Evolutionary conservation across 2,113 vertebrate genomes (phyloP).

Genomic region (Xenotilapia leptura): DNA sequence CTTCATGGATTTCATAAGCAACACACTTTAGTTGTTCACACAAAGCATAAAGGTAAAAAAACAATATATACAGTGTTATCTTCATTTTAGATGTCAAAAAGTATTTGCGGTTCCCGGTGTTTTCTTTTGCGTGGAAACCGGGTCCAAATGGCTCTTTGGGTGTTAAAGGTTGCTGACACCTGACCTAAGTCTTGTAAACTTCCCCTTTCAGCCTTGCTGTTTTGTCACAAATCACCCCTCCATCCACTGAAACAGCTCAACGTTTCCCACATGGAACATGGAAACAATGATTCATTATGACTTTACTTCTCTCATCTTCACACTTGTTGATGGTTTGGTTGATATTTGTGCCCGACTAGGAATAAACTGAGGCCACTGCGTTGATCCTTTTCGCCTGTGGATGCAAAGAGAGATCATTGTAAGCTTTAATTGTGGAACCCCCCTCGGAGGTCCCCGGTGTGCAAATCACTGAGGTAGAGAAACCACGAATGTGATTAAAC

Average conservation of each 20-base stretch:
- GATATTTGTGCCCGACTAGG: background rate
- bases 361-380: background rate
- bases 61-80: too few relatives aligned
- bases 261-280: background rate
- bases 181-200: background rate
- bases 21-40: too few relatives aligned
- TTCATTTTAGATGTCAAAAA: too few relatives aligned
- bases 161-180: too few relatives aligned
- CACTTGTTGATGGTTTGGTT: background rate
- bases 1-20: too few relatives aligned
- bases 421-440: background rate
- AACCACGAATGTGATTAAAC: constrained; percentile 23
- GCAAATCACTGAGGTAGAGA: background rate
- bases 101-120: too few relatives aligned
- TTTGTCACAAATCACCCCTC: background rate
- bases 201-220: background rate
- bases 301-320: background rate
- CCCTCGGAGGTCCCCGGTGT: background rate
- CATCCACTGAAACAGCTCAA: background rate
- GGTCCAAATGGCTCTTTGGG: too few relatives aligned
- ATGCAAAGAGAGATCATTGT: background rate
- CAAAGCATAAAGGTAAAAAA: too few relatives aligned
- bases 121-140: too few relatives aligned
- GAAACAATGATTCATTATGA: background rate
- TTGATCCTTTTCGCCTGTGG: background rate